Conservation (phyloP, 1,140 invertebrate genomes). For the Teleogryllus occipitalis region DNA sequence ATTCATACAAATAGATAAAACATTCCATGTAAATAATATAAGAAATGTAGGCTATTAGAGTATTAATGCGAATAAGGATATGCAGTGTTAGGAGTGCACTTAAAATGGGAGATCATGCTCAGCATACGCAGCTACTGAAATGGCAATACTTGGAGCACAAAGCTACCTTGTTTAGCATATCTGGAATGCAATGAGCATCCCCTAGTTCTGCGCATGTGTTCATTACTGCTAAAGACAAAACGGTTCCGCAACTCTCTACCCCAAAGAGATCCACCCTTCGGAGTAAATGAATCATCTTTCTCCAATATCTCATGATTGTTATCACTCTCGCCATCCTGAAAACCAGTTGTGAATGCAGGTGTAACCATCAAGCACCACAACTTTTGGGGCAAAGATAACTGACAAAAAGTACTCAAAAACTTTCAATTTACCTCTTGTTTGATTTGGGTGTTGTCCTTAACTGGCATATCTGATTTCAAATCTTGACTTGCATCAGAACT, state of each 20-base stretch:
- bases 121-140: no score
- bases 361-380: background rate
- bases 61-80: no score
- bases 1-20: no score
- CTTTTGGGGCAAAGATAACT: background rate
- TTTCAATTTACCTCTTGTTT: background rate
- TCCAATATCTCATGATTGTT: conserved; percentile 8
- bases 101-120: no score
- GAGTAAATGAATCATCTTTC: conserved; percentile 15
- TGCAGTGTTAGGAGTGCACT: no score
- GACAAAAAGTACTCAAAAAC: background rate
- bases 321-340: conserved; percentile 13
- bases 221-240: conserved; percentile 28
- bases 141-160: background rate
- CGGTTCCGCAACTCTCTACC: conserved; percentile 29
- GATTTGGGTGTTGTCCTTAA: conserved; percentile 12
- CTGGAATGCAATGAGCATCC: conserved; percentile 12
- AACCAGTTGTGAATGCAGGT: conserved; percentile 7
- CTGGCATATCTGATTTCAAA: conserved; percentile 22
- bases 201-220: conserved; percentile 7
- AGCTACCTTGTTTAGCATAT: conserved; percentile 19
- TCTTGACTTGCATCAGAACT: conserved; percentile 18
- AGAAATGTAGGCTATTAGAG: no score
- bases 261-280: conserved; percentile 17
- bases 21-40: no score